Conservation (phyloP, 2,113 vertebrate species). For the Prionailurus viverrinus region DNA sequence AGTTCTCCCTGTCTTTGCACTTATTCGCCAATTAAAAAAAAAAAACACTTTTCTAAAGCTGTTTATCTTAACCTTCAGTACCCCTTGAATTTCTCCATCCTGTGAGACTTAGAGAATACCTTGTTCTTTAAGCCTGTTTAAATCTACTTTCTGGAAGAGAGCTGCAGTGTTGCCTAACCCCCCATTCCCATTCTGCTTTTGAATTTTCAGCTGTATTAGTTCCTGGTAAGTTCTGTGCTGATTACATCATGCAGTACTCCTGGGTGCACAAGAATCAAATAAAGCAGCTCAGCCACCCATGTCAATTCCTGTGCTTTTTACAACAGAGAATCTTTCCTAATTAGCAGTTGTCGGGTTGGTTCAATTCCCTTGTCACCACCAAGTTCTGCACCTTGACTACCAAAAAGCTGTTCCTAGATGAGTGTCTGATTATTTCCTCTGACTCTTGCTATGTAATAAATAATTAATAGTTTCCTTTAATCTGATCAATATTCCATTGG, state of each 20-base stretch:
- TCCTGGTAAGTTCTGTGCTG: not conserved
- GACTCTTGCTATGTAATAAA: not conserved
- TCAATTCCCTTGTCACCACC: not conserved
- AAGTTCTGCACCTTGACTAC: not conserved
- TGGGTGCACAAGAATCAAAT: slow-evolving; percentile 33
- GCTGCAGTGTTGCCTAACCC: not conserved
- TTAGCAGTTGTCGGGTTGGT: slow-evolving; percentile 11
- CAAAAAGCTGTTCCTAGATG: not conserved
- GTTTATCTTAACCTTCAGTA: not conserved
- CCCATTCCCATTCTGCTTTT: not conserved
- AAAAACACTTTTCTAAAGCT: not conserved
- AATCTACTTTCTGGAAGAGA: not conserved
- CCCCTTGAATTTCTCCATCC: not conserved
- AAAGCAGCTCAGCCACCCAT: slow-evolving; percentile 16
- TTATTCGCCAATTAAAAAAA: not conserved
- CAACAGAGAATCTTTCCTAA: slow-evolving; percentile 19
- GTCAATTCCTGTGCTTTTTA: slow-evolving; percentile 14
- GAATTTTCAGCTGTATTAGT: slow-evolving; percentile 2
- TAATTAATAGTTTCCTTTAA: not conserved
- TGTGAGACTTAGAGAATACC: not conserved
- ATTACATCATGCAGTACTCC: not conserved
- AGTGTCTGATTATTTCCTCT: not conserved
- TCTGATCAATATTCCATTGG: not conserved
- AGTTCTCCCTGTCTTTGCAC: not conserved
- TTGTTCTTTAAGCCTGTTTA: not conserved